These are phyloP conservation scores for Amphiprion clarkii DNA, from an alignment of 2,797 vertebrate species.

Conservation along the genomic window DNA sequence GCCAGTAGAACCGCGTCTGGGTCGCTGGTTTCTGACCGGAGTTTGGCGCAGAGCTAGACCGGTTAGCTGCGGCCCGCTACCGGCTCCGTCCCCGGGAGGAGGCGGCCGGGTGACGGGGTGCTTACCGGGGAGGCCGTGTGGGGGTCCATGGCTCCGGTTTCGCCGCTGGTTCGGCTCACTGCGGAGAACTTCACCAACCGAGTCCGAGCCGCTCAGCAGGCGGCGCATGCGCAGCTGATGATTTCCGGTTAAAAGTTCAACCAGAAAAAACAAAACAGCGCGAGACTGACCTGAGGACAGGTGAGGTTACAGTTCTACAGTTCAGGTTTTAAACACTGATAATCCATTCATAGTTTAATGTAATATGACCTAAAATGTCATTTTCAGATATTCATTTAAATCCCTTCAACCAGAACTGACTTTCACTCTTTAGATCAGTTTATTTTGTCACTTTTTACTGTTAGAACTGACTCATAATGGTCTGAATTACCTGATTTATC, in stretches of 20 bases:
- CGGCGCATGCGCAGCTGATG: not conserved
- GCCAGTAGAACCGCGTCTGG: not conserved
- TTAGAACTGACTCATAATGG: no score
- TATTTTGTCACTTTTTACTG: no score
- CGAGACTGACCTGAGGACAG: no score
- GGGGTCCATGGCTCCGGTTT: slow-evolving; percentile 42
- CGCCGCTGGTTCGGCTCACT: not conserved
- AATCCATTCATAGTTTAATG: no score
- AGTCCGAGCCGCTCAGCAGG: not conserved
- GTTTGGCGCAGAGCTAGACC: slow-evolving; percentile 35
- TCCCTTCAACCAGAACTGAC: no score
- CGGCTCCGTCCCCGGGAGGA: not conserved
- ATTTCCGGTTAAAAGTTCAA: slow-evolving; percentile 56
- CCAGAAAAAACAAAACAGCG: not conserved
- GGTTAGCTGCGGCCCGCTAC: slow-evolving; percentile 9
- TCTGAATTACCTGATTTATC: no score
- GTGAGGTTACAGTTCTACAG: no score
- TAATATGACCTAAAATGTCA: no score
- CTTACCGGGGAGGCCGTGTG: slow-evolving; percentile 40
- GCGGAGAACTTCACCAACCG: not conserved
- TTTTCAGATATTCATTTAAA: no score
- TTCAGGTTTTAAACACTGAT: no score
- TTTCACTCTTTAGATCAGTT: no score
- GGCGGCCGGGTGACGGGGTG: not conserved
- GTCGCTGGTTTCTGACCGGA: not conserved